Evolutionary conservation across 2,797 vertebrate species (phyloP).

Genomic region (Muscicapa comitata): DNA sequence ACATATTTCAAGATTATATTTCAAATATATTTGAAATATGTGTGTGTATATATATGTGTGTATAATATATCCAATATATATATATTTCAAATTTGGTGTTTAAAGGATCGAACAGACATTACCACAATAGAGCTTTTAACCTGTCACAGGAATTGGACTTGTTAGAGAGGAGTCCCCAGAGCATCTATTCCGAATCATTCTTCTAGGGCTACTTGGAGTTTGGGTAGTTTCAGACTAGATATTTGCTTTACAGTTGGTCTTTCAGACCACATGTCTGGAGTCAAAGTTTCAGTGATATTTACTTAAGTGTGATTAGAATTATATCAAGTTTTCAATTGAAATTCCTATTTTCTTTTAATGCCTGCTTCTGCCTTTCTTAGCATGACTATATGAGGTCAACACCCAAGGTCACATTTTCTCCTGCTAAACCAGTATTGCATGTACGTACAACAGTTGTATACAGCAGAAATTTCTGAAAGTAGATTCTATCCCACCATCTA

Average conservation of each 20-base stretch:
- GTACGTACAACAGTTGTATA: background rate
- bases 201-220: background rate
- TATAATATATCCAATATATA: background rate
- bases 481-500: background rate
- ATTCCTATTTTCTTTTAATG: background rate
- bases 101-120: background rate
- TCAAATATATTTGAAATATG: background rate
- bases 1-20: background rate
- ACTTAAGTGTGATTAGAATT: background rate
- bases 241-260: background rate
- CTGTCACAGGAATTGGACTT: background rate
- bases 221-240: background rate
- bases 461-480: background rate
- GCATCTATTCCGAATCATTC: background rate
- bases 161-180: background rate
- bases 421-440: background rate
- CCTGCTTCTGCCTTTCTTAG: background rate
- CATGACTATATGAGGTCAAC: background rate
- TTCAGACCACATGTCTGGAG: background rate
- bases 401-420: background rate
- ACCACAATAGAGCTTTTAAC: background rate
- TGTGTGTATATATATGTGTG: fast-evolving
- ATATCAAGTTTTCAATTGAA: background rate
- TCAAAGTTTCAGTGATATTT: background rate
- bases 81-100: background rate